These are phyloP conservation scores for Ptychobarbus kaznakovi DNA, from an alignment of 2,797 vertebrate genomes.

Conservation along the genomic window DNA sequence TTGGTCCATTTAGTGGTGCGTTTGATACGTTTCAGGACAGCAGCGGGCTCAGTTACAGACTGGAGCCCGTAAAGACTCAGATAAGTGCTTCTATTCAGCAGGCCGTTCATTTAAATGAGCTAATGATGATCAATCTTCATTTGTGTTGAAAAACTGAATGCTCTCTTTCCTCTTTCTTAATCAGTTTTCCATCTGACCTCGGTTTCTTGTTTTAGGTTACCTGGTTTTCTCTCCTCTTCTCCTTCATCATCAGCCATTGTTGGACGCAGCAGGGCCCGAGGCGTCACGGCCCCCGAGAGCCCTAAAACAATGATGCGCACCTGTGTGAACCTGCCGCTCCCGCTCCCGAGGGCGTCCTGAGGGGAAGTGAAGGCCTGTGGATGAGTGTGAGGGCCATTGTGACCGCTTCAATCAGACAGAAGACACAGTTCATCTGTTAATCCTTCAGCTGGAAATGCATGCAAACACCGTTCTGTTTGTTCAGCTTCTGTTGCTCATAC, in stretches of 20 bases:
- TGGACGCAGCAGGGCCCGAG: conserved; percentile 62
- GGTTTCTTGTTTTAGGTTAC: conserved; percentile 70
- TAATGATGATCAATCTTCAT: conserved; percentile 70
- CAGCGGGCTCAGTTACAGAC: conserved; percentile 69
- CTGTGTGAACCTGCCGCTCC: conserved; percentile 57
- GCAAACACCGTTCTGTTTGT: background rate
- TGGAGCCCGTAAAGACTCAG: conserved; percentile 54
- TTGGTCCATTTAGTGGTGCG: conserved; percentile 76
- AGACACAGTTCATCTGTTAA: conserved; percentile 4
- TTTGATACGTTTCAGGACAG: conserved; percentile 72
- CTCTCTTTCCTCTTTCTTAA: conserved; percentile 62
- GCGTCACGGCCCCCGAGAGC: conserved; percentile 42
- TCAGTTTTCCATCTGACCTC: conserved; percentile 65
- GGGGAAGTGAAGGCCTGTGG: conserved; percentile 58
- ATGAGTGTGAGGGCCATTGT: conserved; percentile 61
- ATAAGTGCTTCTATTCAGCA: conserved; percentile 63
- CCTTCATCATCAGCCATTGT: conserved; percentile 49
- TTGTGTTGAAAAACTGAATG: conserved; percentile 64
- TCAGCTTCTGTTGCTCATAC: background rate
- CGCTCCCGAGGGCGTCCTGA: conserved; percentile 54
- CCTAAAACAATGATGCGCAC: conserved; percentile 64
- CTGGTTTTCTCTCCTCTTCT: conserved; percentile 59
- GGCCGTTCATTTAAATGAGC: conserved; percentile 59
- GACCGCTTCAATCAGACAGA: conserved; percentile 15
- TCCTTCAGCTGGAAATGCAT: background rate